A percentile compares a stretch with the other conserved stretches of the same genome.
Conservation (phyloP, 2,888 invertebrate species). For the Andrena bicolor region DNA sequence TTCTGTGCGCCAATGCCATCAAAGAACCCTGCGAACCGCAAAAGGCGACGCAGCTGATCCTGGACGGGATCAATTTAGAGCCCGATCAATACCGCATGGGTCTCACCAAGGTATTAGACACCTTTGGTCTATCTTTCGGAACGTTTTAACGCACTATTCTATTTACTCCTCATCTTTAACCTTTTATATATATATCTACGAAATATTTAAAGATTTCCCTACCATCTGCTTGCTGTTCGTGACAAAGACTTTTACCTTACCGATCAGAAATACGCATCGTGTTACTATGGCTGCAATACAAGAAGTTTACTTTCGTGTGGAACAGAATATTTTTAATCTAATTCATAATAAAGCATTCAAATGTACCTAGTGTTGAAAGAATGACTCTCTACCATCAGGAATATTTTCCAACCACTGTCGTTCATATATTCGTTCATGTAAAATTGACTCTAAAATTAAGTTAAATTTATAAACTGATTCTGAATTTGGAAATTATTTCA, state of each 20-base stretch:
- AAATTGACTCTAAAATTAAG: too few species aligned
- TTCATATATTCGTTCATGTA: too few species aligned
- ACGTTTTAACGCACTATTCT: neutral
- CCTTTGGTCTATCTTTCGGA: constrained; percentile 68
- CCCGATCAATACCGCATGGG: constrained; percentile 97
- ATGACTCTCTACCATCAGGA: too few species aligned
- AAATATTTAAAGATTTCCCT: constrained; percentile 2
- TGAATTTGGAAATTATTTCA: too few species aligned
- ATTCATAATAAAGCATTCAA: too few species aligned
- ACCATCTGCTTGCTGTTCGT: too few species aligned
- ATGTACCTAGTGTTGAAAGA: too few species aligned
- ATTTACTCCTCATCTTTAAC: neutral
- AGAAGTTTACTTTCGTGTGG: neutral
- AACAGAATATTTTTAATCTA: neutral
- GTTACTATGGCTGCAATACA: neutral
- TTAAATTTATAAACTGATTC: too few species aligned
- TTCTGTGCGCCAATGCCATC: constrained; percentile 97
- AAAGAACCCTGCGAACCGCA: constrained; percentile 90
- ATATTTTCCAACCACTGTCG: too few species aligned
- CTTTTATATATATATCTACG: neutral
- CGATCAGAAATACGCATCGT: neutral
- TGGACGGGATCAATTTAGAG: constrained; percentile 94
- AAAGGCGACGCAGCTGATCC: constrained; percentile 93
- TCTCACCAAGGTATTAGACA: constrained; percentile 94
- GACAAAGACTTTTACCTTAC: neutral